Evolutionary conservation across 2,888 invertebrate species (phyloP).

Genomic region (Agrotis clavis): DNA sequence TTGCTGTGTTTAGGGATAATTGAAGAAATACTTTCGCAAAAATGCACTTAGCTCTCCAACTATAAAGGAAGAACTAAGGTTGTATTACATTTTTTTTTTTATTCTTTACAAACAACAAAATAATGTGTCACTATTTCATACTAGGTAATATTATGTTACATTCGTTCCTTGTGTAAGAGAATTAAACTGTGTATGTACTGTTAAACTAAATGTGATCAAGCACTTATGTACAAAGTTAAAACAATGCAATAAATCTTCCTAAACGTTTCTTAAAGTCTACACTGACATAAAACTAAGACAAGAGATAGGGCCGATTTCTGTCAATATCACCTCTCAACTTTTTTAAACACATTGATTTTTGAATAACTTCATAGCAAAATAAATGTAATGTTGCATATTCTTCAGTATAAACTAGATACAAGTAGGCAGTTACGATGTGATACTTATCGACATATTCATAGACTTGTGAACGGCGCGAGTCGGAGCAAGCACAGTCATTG

Average conservation of each 20-base stretch:
- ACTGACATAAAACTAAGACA: conserved; percentile 8
- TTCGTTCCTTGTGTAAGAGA: conserved; percentile 20
- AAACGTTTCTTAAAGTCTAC: conserved; percentile 19
- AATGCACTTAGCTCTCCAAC: too few species aligned
- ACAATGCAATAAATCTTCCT: conserved; percentile 52
- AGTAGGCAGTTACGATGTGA: conserved; percentile 76
- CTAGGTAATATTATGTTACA: neutral
- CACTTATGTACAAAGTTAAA: conserved; percentile 57
- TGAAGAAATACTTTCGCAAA: too few species aligned
- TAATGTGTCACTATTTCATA: conserved; percentile 28
- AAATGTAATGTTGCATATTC: conserved; percentile 71
- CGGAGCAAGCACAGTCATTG: conserved; percentile 61
- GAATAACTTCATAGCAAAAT: conserved; percentile 48
- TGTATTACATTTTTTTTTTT: neutral
- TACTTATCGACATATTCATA: conserved; percentile 69
- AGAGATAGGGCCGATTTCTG: conserved; percentile 35
- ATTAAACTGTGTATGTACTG: conserved; percentile 28
- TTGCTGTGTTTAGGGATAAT: too few species aligned
- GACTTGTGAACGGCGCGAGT: conserved; percentile 66
- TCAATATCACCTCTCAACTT: conserved; percentile 33
- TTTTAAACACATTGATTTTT: conserved; percentile 46
- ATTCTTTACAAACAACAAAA: conserved; percentile 33
- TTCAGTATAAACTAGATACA: conserved; percentile 67
- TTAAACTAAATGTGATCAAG: conserved; percentile 42
- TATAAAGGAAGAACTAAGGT: too few species aligned